Base-by-base conservation (phyloP, 2,113 vertebrate species). In the Paedocypris sp. region DNA sequence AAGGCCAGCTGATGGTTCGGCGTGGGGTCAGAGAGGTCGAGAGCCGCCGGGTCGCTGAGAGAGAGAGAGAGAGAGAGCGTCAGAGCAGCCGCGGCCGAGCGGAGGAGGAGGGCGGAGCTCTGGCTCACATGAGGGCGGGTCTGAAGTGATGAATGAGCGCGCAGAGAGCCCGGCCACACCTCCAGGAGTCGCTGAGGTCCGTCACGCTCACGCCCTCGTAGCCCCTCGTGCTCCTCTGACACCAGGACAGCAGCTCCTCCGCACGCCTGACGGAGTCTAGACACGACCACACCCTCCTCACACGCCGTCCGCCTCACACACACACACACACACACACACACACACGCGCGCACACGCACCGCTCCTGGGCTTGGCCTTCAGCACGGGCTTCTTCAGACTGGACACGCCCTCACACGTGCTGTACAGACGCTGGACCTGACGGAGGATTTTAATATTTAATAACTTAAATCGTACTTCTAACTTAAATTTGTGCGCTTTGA, bases 221-320 rank as follows among this genome's bases (percentile, higher is more conserved):
- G 1, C 86, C 88, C 0, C 73, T 80, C 0, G 92, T 97, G 79
- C 89, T 79, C 49, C 80, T 80, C 81, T 89, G 89, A 77, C 91
- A 95, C 94, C 94, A 98, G 33, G 39, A 84, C 47, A 97, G 75
- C 68, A 98, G 75, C 32, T 90, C 87, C 9, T 87, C 84, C 4
- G 75, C 83, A 33, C 84, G 66, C 0, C 69, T 73, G 46, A 66
- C 29, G 0, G 86, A 77, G 51, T 84, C 85, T 71, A 51, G 28
- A 57, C 28, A n/a, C n/a, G n/a, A n/a, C n/a, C n/a, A n/a, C n/a
- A n/a, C n/a, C n/a, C n/a, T n/a, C n/a, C n/a, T n/a, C n/a, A n/a
- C n/a, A n/a, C n/a, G n/a, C n/a, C n/a, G n/a, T n/a, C n/a, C n/a
- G n/a, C n/a, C n/a, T n/a, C n/a, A n/a, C n/a, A n/a, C n/a, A n/a